Conservation (phyloP, 2,888 invertebrate genomes). For the Drosophila lacicola region DNA sequence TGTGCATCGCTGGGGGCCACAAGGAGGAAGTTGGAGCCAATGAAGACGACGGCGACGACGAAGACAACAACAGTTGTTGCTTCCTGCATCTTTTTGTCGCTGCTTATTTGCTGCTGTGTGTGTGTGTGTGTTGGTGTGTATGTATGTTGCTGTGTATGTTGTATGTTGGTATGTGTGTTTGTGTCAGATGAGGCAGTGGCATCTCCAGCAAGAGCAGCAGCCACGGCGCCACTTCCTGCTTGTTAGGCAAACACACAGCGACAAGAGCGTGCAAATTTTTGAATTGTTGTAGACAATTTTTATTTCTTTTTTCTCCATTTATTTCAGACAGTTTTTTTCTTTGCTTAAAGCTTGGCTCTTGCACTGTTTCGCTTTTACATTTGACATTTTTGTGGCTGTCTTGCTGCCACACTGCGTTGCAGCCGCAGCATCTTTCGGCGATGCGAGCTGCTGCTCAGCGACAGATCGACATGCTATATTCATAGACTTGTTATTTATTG, state of each 20-base stretch:
- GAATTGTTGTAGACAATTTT: conserved; percentile 60
- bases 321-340: conserved; percentile 8
- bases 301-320: conserved; percentile 26
- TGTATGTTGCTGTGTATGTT: conserved; percentile 26
- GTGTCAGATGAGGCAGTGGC: conserved; percentile 56
- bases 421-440: conserved; percentile 34
- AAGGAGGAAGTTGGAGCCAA: conserved; percentile 72
- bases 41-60: conserved; percentile 14
- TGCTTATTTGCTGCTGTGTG: conserved; percentile 45
- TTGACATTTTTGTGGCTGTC: conserved; percentile 72
- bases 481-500: conserved; percentile 73
- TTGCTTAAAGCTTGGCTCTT: conserved; percentile 41
- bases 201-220: conserved; percentile 56
- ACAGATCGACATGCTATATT: conserved; percentile 47
- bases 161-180: conserved; percentile 31
- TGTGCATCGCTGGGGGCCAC: conserved; percentile 52
- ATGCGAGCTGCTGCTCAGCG: conserved; percentile 27
- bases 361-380: conserved; percentile 66
- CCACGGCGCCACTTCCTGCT: conserved; percentile 72
- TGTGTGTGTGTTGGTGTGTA: conserved; percentile 14
- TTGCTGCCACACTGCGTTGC: conserved; percentile 13
- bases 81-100: conserved; percentile 76
- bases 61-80: conserved; percentile 62
- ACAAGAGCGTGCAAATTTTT: conserved; percentile 59
- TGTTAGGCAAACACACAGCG: conserved; percentile 74